phyloP scores from a whole-genome alignment of 1,140 invertebrate species.

The silkworm (Bombyx mori) region DNA sequence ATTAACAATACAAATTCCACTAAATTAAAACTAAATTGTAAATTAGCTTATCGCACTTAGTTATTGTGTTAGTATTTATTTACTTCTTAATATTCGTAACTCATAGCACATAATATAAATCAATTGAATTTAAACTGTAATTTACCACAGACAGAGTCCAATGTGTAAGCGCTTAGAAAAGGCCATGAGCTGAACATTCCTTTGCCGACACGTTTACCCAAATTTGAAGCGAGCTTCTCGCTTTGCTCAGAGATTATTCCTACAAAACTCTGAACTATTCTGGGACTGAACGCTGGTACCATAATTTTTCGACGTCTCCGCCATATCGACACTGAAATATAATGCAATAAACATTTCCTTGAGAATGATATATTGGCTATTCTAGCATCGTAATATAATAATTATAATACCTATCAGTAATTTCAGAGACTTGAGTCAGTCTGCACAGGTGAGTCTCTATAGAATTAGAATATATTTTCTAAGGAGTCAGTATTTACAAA shows the following conservation, averaged over 20 bases:
- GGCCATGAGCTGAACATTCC: constrained; percentile 34
- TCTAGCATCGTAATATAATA: constrained; percentile 1
- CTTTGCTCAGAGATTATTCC: constrained; percentile 80
- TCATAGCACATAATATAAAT: no score
- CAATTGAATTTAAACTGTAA: no score
- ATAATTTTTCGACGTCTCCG: constrained; percentile 82
- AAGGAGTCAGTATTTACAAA: no score
- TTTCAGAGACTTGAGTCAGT: neutral
- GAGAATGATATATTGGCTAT: neutral
- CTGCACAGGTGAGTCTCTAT: neutral
- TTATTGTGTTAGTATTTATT: no score
- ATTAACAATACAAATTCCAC: neutral
- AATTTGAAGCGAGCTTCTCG: constrained; percentile 65
- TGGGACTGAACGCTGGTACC: constrained; percentile 91
- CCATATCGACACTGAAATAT: constrained; percentile 79
- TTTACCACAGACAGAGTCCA: constrained; percentile 53
- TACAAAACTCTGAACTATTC: constrained; percentile 85
- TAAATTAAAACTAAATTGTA: neutral
- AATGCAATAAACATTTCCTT: constrained; percentile 2
- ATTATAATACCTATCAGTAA: neutral
- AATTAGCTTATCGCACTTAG: no score
- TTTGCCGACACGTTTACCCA: constrained; percentile 11
- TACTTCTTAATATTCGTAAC: no score
- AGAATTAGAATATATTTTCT: neutral
- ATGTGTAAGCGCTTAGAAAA: constrained; percentile 38